A percentile compares a stretch with the other conserved stretches of the same genome.
These are phyloP conservation scores for Chorisops tibialis DNA, from an alignment of 2,888 invertebrate species.

Conservation along the genomic window DNA sequence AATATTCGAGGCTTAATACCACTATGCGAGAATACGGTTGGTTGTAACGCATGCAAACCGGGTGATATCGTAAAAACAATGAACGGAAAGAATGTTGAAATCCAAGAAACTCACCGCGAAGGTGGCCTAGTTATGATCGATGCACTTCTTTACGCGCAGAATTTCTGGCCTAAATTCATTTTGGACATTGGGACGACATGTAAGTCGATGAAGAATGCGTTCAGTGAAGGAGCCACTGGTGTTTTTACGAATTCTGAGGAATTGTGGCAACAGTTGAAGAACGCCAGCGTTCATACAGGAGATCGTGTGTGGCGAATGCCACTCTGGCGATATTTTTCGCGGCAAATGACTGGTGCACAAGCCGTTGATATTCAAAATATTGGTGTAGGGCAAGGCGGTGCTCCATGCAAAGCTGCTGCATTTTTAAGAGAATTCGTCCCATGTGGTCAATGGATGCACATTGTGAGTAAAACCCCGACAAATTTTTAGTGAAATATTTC, in stretches of 20 bases:
- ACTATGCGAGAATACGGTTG: slow-evolving; percentile 75
- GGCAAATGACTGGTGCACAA: slow-evolving; percentile 55
- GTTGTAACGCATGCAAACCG: slow-evolving; percentile 69
- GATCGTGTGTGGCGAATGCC: slow-evolving; percentile 82
- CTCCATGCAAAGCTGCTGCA: slow-evolving; percentile 74
- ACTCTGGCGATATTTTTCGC: slow-evolving; percentile 70
- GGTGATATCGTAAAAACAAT: slow-evolving; percentile 72
- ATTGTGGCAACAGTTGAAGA: slow-evolving; percentile 64
- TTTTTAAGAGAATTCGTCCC: slow-evolving; percentile 70
- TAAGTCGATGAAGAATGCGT: slow-evolving; percentile 59
- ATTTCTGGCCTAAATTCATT: slow-evolving; percentile 67
- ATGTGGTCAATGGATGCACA: slow-evolving; percentile 72
- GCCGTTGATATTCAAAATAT: slow-evolving; percentile 58
- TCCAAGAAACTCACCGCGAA: slow-evolving; percentile 73
- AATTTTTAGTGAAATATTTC: not conserved
- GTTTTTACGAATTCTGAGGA: slow-evolving; percentile 70
- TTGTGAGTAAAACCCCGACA: slow-evolving; percentile 52
- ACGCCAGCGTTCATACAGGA: slow-evolving; percentile 69
- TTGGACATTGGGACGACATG: slow-evolving; percentile 77
- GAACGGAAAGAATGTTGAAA: slow-evolving; percentile 70
- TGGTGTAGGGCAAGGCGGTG: slow-evolving; percentile 53
- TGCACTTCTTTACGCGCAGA: slow-evolving; percentile 70
- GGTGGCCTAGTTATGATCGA: slow-evolving; percentile 74
- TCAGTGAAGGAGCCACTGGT: slow-evolving; percentile 66
- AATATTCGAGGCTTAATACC: slow-evolving; percentile 73